A percentile compares a stretch with the other conserved stretches of the same genome.
Conservation (phyloP, 1,140 invertebrate genomes). For the Hylaeus anthracinus region DNA sequence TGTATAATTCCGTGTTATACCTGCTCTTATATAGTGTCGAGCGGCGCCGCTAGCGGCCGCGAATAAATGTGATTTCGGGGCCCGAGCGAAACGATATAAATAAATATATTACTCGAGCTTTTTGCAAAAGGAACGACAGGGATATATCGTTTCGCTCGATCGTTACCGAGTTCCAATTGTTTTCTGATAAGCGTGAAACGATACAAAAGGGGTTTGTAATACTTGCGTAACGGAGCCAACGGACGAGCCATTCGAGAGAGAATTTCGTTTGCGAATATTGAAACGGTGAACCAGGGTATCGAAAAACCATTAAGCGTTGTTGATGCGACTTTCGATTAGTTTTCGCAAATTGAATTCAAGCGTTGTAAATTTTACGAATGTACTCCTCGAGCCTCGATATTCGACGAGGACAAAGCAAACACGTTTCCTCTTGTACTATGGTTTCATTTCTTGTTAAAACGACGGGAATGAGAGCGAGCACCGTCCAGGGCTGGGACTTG, state of each 20-base stretch:
- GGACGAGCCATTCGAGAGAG: not conserved
- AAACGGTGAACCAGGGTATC: not conserved
- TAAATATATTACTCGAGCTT: not conserved
- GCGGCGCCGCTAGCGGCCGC: slow-evolving; percentile 5
- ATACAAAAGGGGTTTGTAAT: not conserved
- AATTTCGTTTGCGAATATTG: not conserved
- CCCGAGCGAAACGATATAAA: not conserved
- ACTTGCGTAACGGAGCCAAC: not conserved
- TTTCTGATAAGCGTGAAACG: not conserved
- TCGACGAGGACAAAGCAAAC: not conserved
- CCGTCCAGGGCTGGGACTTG: not conserved
- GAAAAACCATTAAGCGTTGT: not conserved
- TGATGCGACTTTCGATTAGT: not conserved
- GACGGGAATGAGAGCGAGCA: slow-evolving; percentile 2
- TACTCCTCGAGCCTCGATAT: no score
- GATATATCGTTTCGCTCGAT: not conserved
- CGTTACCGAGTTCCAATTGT: not conserved
- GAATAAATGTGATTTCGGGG: not conserved
- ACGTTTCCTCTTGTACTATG: not conserved
- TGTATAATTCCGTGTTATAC: slow-evolving; percentile 75
- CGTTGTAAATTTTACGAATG: not conserved
- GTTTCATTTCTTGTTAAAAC: not conserved
- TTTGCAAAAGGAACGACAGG: not conserved
- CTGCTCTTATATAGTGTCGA: slow-evolving; percentile 51
- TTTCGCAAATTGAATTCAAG: not conserved